These are phyloP conservation scores for Orgyia antiqua DNA, from an alignment of 2,888 invertebrate species.

Conservation along the genomic window DNA sequence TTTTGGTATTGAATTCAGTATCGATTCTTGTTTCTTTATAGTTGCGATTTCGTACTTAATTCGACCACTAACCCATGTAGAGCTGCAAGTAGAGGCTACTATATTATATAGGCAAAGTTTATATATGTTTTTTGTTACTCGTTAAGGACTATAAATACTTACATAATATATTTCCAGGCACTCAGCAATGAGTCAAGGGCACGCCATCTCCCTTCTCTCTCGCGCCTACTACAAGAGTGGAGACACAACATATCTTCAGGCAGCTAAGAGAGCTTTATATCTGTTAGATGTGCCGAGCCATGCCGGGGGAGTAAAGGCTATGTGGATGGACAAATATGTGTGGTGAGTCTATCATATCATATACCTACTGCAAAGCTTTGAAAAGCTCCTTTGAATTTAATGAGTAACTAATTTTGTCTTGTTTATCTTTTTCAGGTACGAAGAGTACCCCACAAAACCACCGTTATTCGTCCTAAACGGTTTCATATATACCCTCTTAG, in stretches of 20 bases:
- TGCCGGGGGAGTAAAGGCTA: conserved; percentile 90
- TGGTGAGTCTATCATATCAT: too few relatives aligned
- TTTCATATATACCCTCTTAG: conserved; percentile 97
- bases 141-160: too few relatives aligned
- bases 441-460: conserved; percentile 98
- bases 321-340: conserved; percentile 89
- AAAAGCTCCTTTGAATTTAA: too few relatives aligned
- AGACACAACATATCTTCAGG: conserved; percentile 85
- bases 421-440: conserved; percentile 92
- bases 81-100: too few relatives aligned
- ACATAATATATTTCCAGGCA: conserved; percentile 88
- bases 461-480: conserved; percentile 98
- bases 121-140: too few relatives aligned
- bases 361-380: too few relatives aligned
- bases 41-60: too few relatives aligned
- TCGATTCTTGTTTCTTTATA: too few relatives aligned
- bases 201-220: conserved; percentile 95
- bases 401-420: too few relatives aligned
- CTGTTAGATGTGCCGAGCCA: conserved; percentile 86
- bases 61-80: too few relatives aligned
- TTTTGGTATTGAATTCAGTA: too few relatives aligned
- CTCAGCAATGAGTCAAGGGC: conserved; percentile 99
- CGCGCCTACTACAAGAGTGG: conserved; percentile 93
- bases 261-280: conserved; percentile 88
- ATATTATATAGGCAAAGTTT: too few relatives aligned